Evolutionary conservation across 2,888 invertebrate species (phyloP).

Genomic region (Aphidoletes aphidimyza): DNA sequence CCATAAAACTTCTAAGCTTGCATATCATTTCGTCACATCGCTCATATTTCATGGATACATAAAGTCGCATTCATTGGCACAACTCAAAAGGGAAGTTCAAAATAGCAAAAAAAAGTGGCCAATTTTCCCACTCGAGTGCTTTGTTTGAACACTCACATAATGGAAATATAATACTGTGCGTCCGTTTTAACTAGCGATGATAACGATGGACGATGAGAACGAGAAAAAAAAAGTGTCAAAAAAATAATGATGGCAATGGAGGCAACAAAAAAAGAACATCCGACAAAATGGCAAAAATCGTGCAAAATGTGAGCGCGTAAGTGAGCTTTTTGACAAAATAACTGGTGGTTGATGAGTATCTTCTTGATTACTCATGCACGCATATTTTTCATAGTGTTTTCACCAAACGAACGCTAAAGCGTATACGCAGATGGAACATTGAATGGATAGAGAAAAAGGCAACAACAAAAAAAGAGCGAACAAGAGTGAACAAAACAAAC

Average conservation of each 20-base stretch:
- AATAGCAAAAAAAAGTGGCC: neutral
- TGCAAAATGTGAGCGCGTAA: neutral
- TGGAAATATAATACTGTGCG: slow-evolving; percentile 26
- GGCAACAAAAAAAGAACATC: neutral
- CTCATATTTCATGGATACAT: too few species aligned
- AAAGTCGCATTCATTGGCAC: neutral
- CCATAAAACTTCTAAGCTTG: too few species aligned
- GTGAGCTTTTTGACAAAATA: slow-evolving; percentile 33
- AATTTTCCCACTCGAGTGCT: neutral
- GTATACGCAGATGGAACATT: neutral
- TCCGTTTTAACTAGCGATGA: slow-evolving; percentile 1
- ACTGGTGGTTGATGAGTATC: neutral
- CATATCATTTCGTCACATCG: too few species aligned
- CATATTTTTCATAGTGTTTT: slow-evolving; percentile 25
- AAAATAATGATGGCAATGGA: neutral
- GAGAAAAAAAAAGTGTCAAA: neutral
- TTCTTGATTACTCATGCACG: slow-evolving; percentile 10
- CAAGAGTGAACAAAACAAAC: neutral
- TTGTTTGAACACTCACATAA: neutral
- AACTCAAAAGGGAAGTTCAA: neutral
- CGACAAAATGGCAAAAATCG: neutral
- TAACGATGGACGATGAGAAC: neutral
- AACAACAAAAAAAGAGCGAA: neutral
- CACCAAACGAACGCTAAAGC: neutral
- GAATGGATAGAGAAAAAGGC: neutral